A percentile compares a stretch with the other conserved stretches of the same genome.
Evolutionary conservation across 2,113 vertebrate species (phyloP).

Genomic region (Pyrgilauda ruficollis): DNA sequence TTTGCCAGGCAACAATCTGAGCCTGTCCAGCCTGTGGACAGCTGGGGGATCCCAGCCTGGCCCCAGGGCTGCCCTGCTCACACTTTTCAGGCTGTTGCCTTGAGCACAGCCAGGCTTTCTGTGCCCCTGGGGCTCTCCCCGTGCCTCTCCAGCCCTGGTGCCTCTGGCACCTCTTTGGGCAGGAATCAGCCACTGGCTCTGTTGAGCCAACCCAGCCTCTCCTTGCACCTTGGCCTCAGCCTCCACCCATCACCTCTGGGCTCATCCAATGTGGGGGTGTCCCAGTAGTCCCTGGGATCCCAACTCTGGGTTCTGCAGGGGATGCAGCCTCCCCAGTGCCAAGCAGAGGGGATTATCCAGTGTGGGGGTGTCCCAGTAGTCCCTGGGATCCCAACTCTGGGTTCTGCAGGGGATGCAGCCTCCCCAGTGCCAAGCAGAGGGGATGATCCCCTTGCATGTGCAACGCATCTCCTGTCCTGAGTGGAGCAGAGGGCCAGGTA

Average conservation of each 20-base stretch:
- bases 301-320: too few relatives aligned
- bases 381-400: neutral
- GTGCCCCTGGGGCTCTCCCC: neutral
- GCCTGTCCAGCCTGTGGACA: neutral
- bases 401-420: neutral
- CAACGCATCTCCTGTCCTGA: neutral
- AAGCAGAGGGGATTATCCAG: too few relatives aligned
- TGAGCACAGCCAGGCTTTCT: neutral
- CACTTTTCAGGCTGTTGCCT: neutral
- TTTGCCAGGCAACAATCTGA: neutral
- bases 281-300: too few relatives aligned
- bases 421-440: neutral
- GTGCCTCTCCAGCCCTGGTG: fast-evolving
- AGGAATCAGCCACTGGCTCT: fast-evolving
- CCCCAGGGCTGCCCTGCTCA: neutral
- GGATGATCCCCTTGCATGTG: neutral
- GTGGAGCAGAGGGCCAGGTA: fast-evolving
- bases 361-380: neutral
- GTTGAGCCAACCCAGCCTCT: neutral
- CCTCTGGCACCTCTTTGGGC: neutral
- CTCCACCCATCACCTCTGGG: neutral
- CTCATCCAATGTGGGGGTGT: neutral
- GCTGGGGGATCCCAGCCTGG: neutral
- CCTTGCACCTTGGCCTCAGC: neutral
- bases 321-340: too few relatives aligned